Base-by-base conservation (phyloP, 2,113 vertebrate species). In the Candoia aspera region DNA sequence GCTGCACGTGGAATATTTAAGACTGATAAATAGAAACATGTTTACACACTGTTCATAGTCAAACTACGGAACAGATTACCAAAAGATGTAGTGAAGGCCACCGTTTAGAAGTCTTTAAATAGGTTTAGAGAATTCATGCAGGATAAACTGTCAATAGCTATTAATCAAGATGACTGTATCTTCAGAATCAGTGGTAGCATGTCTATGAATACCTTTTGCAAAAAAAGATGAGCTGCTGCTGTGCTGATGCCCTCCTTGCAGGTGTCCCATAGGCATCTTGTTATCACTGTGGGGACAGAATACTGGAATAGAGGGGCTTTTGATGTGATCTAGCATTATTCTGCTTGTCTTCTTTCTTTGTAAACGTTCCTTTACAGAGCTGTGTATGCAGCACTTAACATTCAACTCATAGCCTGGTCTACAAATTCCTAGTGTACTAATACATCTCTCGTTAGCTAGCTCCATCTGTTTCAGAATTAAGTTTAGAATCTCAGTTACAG, bases 391-490 rank as follows among this genome's bases (percentile, higher is more conserved):
- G 49, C 55, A 53, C 6, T 91, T 91, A 87, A 88, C 62, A 5
- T 88, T 91, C 87, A 88, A 57, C 57, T 91, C 93, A 88, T 58
- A 93, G 57, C 24, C 91, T 84, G 29, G 87, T 88, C 87, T 73
- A 73, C 49, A 95, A 59, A 42, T 24, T 83, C 64, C 92, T 55
- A 83, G 1, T 42, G 13, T 84, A 86, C 83, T 55, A 91, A 55
- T 46, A 53, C 42, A 91, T 86, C 49, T 68, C 84, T 91, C 53
- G 46, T 55, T 79, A 87, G 54, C 62, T 85, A 73, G 55, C 87
- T 62, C 87, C 12, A 2, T n/a, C 85, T 95, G 88, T 59, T 21
- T 94, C 85, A 46, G 33, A 0, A n/a, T 42, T 93, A 54, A 91
- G 49, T 64, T 37, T 73, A 46, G 0, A 0, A 87, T 54, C 29